Base-by-base conservation (phyloP, 2,888 invertebrate species). In the Nineta flava region DNA sequence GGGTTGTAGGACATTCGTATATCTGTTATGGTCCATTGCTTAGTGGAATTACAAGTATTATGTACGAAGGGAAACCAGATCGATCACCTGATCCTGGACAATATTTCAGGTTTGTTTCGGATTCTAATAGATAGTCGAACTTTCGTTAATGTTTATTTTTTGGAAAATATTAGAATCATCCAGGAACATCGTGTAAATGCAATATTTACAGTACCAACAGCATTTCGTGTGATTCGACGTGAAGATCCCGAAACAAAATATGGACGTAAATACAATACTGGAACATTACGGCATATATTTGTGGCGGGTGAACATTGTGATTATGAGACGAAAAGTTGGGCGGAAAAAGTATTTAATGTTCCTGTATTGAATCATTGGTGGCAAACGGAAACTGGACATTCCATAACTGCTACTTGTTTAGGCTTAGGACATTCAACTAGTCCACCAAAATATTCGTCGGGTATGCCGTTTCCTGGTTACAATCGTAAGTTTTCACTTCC, bases 1-100 rank as follows among this genome's bases (percentile, higher is more conserved):
- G 91, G 91, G 93, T 94, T 1, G 93, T 94, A 1, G 94, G 94
- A 0, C 93, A 92, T 62, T 93, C 92, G 0, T 95, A 92, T 64
- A 93, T 93, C 57, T 90, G 91, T 64, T 95, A 94, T 58, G 94
- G 84, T 0, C 94, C 94, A 0, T 69, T 94, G 4, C 67, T 90
- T 1, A 79, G 82, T 55, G 87, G 92, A 0, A 71, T 81, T 42
- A 92, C 92, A 0, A 83, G 83, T 47, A 73, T 91, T 16, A 77
- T 91, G 70, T 90, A 87, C 60, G 87, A 95, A 66, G 95, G 95
- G 2, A 95, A 95, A 63, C 95, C 94, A 0, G 92, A 94, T 57
- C 80, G 93, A 53, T 95, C 94, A 0, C 94, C 94, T 0, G 88
- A 94, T 66, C 84, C 93, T 3, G 86, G 87, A 38, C 87, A 90